Base-by-base conservation (phyloP, 2,113 vertebrate species). In the Falco punctatus region DNA sequence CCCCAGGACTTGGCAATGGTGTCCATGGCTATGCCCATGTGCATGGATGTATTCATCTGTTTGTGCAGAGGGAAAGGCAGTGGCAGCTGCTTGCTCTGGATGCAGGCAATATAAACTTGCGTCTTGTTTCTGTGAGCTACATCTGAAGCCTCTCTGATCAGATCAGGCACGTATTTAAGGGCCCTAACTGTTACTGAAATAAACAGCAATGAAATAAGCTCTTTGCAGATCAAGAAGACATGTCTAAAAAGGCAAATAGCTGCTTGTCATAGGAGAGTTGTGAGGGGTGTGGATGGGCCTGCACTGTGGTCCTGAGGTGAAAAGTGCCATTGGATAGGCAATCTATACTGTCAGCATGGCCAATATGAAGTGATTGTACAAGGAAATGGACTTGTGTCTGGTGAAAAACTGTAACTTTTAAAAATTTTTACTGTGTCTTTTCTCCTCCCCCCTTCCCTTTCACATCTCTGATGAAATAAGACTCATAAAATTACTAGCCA, bases 21-120 rank as follows among this genome's bases (percentile, higher is more conserved):
- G 72, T 14, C 40, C 28, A 11, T 8, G 51, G 64, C 54, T 49
- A 6, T 85, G 57, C 19, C 72, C n/a, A 0, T 10, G 26, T 35
- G 22, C 8, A 1, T 8, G 65, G 23, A 12, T 30, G 17, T 9
- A 5, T 8, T 20, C 22, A 4, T n/a, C 61, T 3, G 1, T 23
- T 14, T 16, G 30, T 46, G 80, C 6, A 23, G 65, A 44, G 27
- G n/a, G 23, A 44, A 72, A n/a, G 58, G 67, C n/a, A 42, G 46
- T 2, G 79, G 52, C 27, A 42, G 78, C 79, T 66, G 44, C 48
- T 71, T 65, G 67, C 32, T n/a, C 44, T 62, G 64, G 27, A 6
- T 48, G 17, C 35, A 49, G 51, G 55, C 66, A 57, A 8, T 61
- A 9, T 30, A 27, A 84, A 73, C 61, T 32, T 9, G 15, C 27